Evolutionary conservation across 2,888 invertebrate genomes (phyloP).

Genomic region (Epicampocera succincta): DNA sequence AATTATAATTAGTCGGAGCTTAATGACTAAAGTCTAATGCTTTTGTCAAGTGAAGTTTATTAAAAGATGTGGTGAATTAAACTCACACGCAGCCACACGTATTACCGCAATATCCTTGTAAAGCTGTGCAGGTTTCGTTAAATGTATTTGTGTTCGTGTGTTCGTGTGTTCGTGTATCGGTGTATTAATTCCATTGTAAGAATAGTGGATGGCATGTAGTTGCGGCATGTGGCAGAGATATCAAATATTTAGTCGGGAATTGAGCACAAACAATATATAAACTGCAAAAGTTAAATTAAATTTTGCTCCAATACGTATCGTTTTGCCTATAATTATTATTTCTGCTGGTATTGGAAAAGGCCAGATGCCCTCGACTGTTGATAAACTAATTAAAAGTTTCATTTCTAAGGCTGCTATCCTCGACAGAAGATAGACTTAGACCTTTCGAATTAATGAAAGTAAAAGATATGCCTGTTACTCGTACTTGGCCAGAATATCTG

Average conservation of each 20-base stretch:
- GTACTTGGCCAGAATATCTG: no score
- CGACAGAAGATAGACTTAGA: no score
- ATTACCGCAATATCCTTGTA: not conserved
- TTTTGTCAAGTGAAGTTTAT: conserved; percentile 56
- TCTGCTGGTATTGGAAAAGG: not conserved
- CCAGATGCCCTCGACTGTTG: not conserved
- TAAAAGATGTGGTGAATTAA: conserved; percentile 62
- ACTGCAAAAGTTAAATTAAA: conserved; percentile 16
- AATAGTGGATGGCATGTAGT: conserved; percentile 21
- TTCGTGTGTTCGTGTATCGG: not conserved
- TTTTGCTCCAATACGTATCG: not conserved
- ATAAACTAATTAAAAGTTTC: not conserved
- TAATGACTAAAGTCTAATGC: conserved; percentile 42
- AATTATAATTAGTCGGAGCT: conserved; percentile 61
- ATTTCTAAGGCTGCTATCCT: not conserved
- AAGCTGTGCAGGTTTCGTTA: no score
- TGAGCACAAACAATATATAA: not conserved
- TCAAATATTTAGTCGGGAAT: not conserved
- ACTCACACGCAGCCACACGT: conserved; percentile 1
- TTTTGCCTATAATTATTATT: not conserved
- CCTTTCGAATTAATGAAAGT: no score
- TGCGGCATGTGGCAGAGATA: conserved; percentile 13
- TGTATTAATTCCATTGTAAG: not conserved
- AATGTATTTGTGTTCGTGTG: no score
- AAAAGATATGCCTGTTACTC: no score